phyloP scores from a whole-genome alignment of 2,888 invertebrate species.

The Tribolium freemani region DNA sequence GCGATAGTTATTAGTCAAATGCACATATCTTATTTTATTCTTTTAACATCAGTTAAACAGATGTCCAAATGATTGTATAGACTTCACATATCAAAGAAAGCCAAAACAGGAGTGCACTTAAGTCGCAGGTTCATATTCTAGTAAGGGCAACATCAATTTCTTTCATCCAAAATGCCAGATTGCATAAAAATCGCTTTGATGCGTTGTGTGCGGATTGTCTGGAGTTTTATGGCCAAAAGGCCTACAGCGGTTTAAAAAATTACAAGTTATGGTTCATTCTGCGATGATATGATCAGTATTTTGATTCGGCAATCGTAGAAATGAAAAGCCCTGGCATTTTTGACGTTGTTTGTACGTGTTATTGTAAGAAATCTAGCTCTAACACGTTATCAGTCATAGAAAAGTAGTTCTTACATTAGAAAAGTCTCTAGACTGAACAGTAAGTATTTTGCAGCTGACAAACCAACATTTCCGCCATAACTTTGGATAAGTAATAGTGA shows the following conservation, averaged over 20 bases:
- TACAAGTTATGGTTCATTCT: neutral
- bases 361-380: constrained; percentile 48
- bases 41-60: neutral
- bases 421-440: constrained; percentile 47
- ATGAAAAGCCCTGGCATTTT: constrained; percentile 36
- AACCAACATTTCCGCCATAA: constrained; percentile 44
- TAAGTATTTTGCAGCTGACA: constrained; percentile 34
- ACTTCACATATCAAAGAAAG: neutral
- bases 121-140: neutral
- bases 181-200: neutral
- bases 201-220: constrained; percentile 42
- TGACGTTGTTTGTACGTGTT: constrained; percentile 29
- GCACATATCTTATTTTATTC: no score
- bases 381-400: constrained; percentile 51
- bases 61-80: neutral
- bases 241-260: neutral
- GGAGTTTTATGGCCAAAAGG: neutral
- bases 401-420: constrained; percentile 54
- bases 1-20: neutral
- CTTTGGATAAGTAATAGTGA: constrained; percentile 27
- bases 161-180: constrained; percentile 40
- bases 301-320: neutral
- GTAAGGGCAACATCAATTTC: constrained; percentile 18
- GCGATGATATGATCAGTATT: neutral
- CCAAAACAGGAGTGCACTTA: neutral